Percentiles rank a stretch among this genome's conserved stretches.
Conservation (phyloP, 2,797 vertebrate species). For the Helarctos malayanus region DNA sequence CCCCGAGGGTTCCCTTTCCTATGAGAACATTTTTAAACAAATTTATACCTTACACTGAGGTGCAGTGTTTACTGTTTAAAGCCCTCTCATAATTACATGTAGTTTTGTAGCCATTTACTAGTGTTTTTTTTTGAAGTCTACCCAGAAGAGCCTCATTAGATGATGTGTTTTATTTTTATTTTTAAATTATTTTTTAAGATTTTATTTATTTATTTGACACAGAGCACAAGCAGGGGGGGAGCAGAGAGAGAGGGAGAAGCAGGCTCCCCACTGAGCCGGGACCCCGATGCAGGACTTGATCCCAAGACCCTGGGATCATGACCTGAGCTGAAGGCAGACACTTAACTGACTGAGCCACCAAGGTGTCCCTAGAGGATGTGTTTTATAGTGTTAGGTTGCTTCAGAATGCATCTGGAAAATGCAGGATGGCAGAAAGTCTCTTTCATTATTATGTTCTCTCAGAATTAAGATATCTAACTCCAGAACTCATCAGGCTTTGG, state of each 20-base stretch:
- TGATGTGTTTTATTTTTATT: not conserved
- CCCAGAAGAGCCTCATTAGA: not conserved
- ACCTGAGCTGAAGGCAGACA: no score
- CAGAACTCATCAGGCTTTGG: not conserved
- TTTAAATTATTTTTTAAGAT: no score
- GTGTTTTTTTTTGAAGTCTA: not conserved
- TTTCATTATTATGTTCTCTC: not conserved
- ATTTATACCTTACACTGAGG: not conserved
- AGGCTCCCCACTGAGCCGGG: no score
- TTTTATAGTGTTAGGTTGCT: not conserved
- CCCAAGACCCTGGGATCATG: no score
- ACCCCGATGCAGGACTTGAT: no score
- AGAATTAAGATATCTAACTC: not conserved
- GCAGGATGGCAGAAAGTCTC: not conserved
- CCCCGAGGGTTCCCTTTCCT: not conserved
- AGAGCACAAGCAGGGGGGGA: no score
- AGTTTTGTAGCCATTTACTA: not conserved
- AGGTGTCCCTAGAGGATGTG: not conserved
- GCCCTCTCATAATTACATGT: not conserved
- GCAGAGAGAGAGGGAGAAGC: no score
- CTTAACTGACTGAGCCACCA: no score
- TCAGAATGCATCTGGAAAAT: not conserved
- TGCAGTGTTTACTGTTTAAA: not conserved
- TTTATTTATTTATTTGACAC: no score
- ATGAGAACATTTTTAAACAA: not conserved